Base-by-base conservation (phyloP, 2,113 vertebrate genomes). In the Callithrix jacchus region DNA sequence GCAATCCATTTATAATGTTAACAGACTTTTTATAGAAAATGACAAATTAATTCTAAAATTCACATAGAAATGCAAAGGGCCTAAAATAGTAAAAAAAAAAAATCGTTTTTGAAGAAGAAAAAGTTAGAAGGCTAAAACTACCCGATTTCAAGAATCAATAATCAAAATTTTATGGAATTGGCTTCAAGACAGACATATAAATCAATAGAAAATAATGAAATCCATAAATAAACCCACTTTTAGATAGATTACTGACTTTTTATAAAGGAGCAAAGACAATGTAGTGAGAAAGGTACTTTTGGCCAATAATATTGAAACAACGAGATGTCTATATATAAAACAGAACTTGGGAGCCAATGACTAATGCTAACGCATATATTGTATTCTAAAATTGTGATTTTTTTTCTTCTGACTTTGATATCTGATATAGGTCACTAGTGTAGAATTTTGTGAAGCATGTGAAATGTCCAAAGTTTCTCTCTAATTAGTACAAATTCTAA, bases 1-100 rank as follows among this genome's bases (percentile, higher is more conserved):
- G 2, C 16, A 86, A 70, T 81, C 58, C 40, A 79, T 71, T 87
- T 35, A 74, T 66, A 79, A 82, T 89, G 21, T 66, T n/a, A 89
- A 11, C 1, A 30, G 30, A 3, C 30, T 88, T 95, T 96, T 30
- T 73, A 14, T 84, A 54, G n/a, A 91, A 83, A 79, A 66, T 88
- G 27, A 68, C 18, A 92, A 58, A 17, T 42, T n/a, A 25, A 83
- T 88, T 95, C 30, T 88, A 56, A 95, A 91, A 76, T 68, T 88
- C 37, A 82, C 30, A 89, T 68, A 25, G 61, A 87, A 93, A 74
- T 89, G 8, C 45, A 81, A 35, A 76, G 9, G 6, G 9, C 16
- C 52, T 64, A 82, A 45, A 77, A 83, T 88, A 82, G 17, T 2
- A 23, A 82, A 90, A 66, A 37, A 35, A 8, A 8, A 3, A 0